Conservation (phyloP, 2,113 vertebrate species). For the Tinamus guttatus region DNA sequence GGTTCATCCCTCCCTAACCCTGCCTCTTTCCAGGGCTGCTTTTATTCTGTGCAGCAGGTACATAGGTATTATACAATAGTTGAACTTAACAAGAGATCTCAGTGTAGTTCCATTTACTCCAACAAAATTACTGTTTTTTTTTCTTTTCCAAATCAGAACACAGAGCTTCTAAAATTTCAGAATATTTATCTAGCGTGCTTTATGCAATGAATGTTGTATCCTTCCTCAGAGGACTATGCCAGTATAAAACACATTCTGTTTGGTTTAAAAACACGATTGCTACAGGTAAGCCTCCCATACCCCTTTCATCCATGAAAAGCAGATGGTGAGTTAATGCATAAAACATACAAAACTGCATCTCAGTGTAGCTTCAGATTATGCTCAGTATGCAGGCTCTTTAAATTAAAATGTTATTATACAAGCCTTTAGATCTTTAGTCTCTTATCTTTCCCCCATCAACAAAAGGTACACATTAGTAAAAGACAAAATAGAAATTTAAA, state of each 20-base stretch:
- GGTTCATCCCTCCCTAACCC: background rate
- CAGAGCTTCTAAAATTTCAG: background rate
- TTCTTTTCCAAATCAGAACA: background rate
- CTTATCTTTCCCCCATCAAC: background rate
- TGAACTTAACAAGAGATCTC: background rate
- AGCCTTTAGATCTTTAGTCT: background rate
- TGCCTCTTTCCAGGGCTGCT: background rate
- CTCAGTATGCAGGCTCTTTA: background rate
- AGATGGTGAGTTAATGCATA: background rate
- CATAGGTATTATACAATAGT: background rate
- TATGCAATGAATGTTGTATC: background rate
- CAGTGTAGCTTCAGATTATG: background rate
- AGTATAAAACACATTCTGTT: background rate
- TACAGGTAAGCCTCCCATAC: background rate
- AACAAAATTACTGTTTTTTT: background rate
- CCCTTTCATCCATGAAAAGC: background rate
- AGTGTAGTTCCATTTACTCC: background rate
- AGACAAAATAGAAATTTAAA: background rate
- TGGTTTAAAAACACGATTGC: background rate
- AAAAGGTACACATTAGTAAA: background rate
- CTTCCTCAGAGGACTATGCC: background rate
- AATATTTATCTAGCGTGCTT: background rate
- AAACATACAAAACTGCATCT: background rate
- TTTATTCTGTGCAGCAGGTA: background rate
- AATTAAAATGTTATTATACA: conserved; percentile 4